Percentiles rank a stretch among this genome's conserved stretches.
Conservation (phyloP, 2,113 vertebrate species). For the Panthera leo region DNA sequence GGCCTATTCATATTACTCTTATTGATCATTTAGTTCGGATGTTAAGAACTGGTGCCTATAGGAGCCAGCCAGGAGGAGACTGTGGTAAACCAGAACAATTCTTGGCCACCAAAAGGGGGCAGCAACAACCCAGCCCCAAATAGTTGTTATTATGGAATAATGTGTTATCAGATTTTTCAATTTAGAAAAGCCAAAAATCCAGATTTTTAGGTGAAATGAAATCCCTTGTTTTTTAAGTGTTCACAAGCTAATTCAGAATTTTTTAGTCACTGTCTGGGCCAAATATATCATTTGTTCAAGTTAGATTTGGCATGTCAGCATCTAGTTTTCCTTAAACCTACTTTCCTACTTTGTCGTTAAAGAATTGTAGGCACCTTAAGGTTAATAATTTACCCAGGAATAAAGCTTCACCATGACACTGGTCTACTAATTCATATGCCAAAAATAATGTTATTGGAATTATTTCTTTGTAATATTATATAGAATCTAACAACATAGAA, state of each 20-base stretch:
- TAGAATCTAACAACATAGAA: neutral
- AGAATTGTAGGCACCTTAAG: neutral
- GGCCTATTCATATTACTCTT: neutral
- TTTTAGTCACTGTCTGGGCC: neutral
- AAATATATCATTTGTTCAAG: neutral
- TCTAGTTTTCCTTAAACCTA: neutral
- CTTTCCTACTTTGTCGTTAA: neutral
- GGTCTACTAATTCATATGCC: neutral
- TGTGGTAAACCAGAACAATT: neutral
- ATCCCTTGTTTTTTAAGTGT: constrained; percentile 1
- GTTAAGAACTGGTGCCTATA: neutral
- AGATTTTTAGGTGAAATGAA: neutral
- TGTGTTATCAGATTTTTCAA: neutral
- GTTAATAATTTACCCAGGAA: neutral
- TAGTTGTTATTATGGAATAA: neutral
- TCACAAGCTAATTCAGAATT: neutral
- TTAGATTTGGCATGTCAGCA: neutral
- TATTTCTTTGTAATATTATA: neutral
- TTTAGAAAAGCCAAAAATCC: neutral
- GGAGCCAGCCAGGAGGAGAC: neutral
- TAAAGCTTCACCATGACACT: neutral
- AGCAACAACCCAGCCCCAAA: neutral
- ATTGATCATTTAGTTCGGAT: neutral
- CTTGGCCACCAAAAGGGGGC: neutral
- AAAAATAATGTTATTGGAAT: neutral